Evolutionary conservation across 2,113 vertebrate genomes (phyloP), one percentile per base, ranked within the genome.

Genomic region (Cairina moschata): DNA sequence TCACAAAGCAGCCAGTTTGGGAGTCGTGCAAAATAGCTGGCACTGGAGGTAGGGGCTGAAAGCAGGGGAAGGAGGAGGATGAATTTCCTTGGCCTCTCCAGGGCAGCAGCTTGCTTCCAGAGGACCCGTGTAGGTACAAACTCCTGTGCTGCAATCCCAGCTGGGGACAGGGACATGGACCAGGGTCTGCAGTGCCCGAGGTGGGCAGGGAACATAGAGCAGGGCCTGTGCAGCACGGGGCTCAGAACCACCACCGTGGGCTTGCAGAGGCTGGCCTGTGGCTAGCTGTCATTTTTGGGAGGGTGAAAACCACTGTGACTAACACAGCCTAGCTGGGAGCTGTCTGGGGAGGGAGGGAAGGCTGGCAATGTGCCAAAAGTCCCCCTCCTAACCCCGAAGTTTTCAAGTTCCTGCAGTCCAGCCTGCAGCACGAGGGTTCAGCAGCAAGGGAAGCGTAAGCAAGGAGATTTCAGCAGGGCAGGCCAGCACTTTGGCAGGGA

Each of bases 171-270:
- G 15, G 54, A 55, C 28, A 28, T 54, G 52, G 52, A 13, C 44
- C 0, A 3, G 21, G 10, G 13, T 15, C 54, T 34, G 54, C 26
- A 8, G 29, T 29, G 42, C 38, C 25, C 1, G 1, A 7, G 8
- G 7, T 44, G 6, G 68, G 67, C 74, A 63, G 31, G 62, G 67
- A 48, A 32, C 36, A 31, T 3, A 13, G 46, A 4, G 31, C 17
- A 1, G 1, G 21, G 8, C 40, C 55, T 42, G 26, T 13, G 17
- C 4, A 4, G n/a, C 6, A 5, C 0, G 0, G n/a, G 14, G 25
- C 17, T 55, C 13, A 66, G 58, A 17, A 59, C 23, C 63, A 63
- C 60, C 25, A 28, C 59, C 0, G 4, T 12, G 0, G 59, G 13
- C 11, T 22, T 23, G 20, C 29, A 22, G 29, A 32, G n/a, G 46